Percentiles rank a stretch among this genome's conserved stretches.
These are phyloP conservation scores for Cyprinodon brontotheroides DNA, from an alignment of 2,113 vertebrate species.

Conservation along the genomic window DNA sequence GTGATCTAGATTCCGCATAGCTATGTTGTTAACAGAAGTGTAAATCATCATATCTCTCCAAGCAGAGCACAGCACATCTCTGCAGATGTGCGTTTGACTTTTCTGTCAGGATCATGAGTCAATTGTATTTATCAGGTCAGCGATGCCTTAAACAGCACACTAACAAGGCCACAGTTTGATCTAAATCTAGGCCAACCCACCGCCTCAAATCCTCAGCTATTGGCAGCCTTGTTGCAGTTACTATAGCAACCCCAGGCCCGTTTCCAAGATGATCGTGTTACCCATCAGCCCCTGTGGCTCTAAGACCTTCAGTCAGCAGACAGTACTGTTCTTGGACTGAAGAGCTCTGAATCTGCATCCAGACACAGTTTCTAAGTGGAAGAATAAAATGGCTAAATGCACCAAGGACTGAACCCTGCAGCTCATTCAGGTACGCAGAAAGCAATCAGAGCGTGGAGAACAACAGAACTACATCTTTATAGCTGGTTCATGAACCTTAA, in stretches of 20 bases:
- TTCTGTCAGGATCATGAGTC: slow-evolving; percentile 9
- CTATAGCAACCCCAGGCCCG: slow-evolving; percentile 58
- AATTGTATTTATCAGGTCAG: slow-evolving; percentile 65
- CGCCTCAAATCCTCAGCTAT: slow-evolving; percentile 52
- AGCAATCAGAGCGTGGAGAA: no score
- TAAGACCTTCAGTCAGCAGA: slow-evolving; percentile 4
- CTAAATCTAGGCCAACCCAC: slow-evolving; percentile 58
- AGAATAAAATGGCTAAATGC: not conserved
- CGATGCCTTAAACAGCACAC: slow-evolving; percentile 34
- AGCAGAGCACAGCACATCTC: not conserved
- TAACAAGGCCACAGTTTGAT: slow-evolving; percentile 20
- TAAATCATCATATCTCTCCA: not conserved
- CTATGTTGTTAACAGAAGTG: not conserved
- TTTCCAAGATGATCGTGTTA: slow-evolving; percentile 47
- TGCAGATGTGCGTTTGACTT: slow-evolving; percentile 1
- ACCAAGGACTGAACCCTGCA: not conserved
- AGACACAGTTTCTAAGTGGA: not conserved
- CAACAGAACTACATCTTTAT: not conserved
- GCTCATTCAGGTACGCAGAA: no score
- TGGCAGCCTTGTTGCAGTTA: slow-evolving; percentile 42
- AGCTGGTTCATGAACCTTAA: not conserved
- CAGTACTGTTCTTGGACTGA: not conserved
- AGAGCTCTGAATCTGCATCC: not conserved
- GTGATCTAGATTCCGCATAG: not conserved
- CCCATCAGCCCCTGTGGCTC: slow-evolving; percentile 40